Evolutionary conservation across 2,113 vertebrate genomes (phyloP).

Genomic region (Phylloscopus trochilus): DNA sequence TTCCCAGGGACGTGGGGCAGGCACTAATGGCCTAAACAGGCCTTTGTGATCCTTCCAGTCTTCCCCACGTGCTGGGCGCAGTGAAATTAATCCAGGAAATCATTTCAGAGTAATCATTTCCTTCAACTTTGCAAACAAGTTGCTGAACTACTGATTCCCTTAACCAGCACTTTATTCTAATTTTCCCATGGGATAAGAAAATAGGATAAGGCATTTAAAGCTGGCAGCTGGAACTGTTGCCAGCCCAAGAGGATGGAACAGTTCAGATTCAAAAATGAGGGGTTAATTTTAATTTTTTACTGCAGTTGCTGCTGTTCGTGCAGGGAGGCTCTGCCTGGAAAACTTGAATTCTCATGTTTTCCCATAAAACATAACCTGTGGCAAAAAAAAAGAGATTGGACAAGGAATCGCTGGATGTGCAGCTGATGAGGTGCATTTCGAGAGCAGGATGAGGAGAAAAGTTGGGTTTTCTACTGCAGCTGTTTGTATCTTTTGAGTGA

Average conservation of each 20-base stretch:
- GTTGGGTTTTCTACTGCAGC: background rate
- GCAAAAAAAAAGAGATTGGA: background rate
- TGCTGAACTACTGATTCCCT: background rate
- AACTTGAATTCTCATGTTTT: background rate
- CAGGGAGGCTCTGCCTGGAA: background rate
- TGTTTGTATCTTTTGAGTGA: background rate
- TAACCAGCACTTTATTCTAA: background rate
- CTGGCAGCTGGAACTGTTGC: background rate
- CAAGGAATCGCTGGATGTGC: background rate
- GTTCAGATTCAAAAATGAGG: background rate
- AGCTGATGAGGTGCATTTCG: background rate
- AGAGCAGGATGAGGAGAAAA: background rate
- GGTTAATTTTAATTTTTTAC: background rate
- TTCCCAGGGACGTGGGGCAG: background rate
- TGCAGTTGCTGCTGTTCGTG: background rate
- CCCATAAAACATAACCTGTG: background rate
- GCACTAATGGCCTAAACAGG: background rate
- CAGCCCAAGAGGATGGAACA: background rate
- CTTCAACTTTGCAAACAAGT: background rate
- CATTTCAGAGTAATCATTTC: conserved; percentile 26
- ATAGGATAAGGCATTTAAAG: background rate
- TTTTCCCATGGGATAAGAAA: conserved; percentile 18
- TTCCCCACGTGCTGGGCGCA: background rate
- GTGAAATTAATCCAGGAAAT: conserved; percentile 36
- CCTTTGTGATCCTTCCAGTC: background rate